Base-by-base conservation (phyloP, 2,113 vertebrate genomes). In the Tychaedon coryphoeus region DNA sequence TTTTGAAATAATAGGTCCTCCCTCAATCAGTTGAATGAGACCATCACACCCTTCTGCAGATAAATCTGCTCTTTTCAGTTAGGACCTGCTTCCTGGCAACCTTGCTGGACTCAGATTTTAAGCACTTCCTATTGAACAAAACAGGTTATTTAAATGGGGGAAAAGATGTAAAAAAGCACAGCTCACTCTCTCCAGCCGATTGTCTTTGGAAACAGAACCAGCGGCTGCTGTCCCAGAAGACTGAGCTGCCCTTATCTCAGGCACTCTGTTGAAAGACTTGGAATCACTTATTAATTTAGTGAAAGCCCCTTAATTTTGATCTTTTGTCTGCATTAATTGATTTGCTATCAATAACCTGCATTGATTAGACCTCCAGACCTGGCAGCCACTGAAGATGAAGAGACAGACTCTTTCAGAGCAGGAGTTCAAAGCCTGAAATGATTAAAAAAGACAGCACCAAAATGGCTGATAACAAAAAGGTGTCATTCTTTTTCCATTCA, bases 261-360 rank as follows among this genome's bases (percentile, higher is more conserved):
- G 73, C 93, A 95, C 88, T 94, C 87, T 75, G 89, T 97, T 96
- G 89, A 96, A 97, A 97, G 96, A 92, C 95, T 93, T 94, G 76
- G 96, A 95, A 91, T 97, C 94, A 90, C 88, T 97, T 97, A 97
- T 97, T 97, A 97, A 97, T 97, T 97, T 97, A 97, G 96, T 97
- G 95, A 97, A 97, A 97, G 95, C 92, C 67, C 81, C 91, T 96
- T 97, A 91, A 94, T 97, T 97, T 93, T 96, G 92, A 97, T 97
- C 87, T 60, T 96, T 97, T 97, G 93, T 97, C 90, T 90, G 92
- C 93, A 96, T 95, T 97, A 97, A 97, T 95, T 96, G 97, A 97
- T 97, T 97, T 97, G 95, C 94, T 97, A 97, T 97, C 96, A 97
- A 97, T 97, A 97, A 96, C 90, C 81, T 82, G 81, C 95, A 97